Base-by-base conservation (phyloP, 2,113 vertebrate genomes). In the Serilophus lunatus region DNA sequence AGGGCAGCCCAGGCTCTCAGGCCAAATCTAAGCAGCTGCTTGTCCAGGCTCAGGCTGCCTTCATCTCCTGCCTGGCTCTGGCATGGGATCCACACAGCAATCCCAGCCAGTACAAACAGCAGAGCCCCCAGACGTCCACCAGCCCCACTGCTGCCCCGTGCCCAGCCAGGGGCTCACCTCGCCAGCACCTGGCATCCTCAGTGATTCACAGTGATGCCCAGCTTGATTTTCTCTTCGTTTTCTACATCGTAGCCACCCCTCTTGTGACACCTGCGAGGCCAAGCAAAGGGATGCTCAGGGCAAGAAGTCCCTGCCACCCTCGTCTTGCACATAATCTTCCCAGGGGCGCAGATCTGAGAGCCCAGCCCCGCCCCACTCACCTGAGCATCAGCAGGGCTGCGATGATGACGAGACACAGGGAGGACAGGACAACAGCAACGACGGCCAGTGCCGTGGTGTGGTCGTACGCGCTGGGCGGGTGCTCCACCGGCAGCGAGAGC, bases 171-270 rank as follows among this genome's bases (percentile, higher is more conserved):
- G 36, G 13, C 66, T 98, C 96, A 98, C 97, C 98, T 97, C 1
- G 47, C 87, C 90, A 90, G 92, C 82, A 85, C 86, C 45, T 7
- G 29, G 91, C 96, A 98, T 90, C 94, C 92, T 98, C 98, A 99
- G 96, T 99, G 98, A 97, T 97, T 98, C 93, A 98, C 97, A 63
- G 98, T 97, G 96, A 98, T 97, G 94, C 99, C 99, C 96, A 99
- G 96, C 96, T 99, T 99, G 92, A 99, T 98, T 97, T 99, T 99
- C 97, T 99, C 99, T 97, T 99, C 99, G 56, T 97, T 99, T 97
- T 99, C 99, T 90, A 99, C 98, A 60, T 99, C 98, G 85, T 99
- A 99, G 50, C 98, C 99, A 93, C 99, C 99, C 93, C 98, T 98
- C 93, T 98, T 99, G 92, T 99, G 99, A 98, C 99, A 99, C 97